Percentiles rank a stretch among this genome's conserved stretches.
These are phyloP conservation scores for Epinephelus coioides DNA, from an alignment of 2,797 vertebrate genomes.

Conservation along the genomic window DNA sequence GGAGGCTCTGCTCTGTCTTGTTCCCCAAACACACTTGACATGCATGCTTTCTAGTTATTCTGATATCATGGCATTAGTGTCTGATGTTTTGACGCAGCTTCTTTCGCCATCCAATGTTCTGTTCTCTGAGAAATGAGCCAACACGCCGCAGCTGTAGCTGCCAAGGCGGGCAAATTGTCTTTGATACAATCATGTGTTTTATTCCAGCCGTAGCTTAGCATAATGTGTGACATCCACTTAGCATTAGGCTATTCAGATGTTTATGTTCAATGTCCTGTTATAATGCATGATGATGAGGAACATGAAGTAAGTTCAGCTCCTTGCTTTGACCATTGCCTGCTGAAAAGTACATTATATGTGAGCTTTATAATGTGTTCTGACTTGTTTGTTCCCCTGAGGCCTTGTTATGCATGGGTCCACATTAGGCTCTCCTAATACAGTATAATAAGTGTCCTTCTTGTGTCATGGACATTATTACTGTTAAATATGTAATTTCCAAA, in stretches of 20 bases:
- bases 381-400: conserved; percentile 36
- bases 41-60: conserved; percentile 40
- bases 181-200: conserved; percentile 51
- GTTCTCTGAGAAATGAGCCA: conserved; percentile 54
- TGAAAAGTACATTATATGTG: conserved; percentile 13
- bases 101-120: conserved; percentile 42
- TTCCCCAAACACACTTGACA: conserved; percentile 59
- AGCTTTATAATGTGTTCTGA: conserved; percentile 28
- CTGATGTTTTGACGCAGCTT: conserved; percentile 34
- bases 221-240: conserved; percentile 51
- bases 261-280: conserved; percentile 49
- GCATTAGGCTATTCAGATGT: conserved; percentile 31
- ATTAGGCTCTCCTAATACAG: background rate
- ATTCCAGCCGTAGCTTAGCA: conserved; percentile 45
- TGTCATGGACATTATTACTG: background rate
- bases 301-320: conserved; percentile 39
- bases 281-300: conserved; percentile 46
- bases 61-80: conserved; percentile 37
- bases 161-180: conserved; percentile 26
- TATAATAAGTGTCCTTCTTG: background rate
- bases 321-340: conserved; percentile 18
- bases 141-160: conserved; percentile 21
- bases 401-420: conserved; percentile 1
- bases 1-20: conserved; percentile 40
- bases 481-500: conserved; percentile 5